These are phyloP conservation scores for Xiphias gladius DNA, from an alignment of 2,113 vertebrate genomes.

Conservation along the genomic window DNA sequence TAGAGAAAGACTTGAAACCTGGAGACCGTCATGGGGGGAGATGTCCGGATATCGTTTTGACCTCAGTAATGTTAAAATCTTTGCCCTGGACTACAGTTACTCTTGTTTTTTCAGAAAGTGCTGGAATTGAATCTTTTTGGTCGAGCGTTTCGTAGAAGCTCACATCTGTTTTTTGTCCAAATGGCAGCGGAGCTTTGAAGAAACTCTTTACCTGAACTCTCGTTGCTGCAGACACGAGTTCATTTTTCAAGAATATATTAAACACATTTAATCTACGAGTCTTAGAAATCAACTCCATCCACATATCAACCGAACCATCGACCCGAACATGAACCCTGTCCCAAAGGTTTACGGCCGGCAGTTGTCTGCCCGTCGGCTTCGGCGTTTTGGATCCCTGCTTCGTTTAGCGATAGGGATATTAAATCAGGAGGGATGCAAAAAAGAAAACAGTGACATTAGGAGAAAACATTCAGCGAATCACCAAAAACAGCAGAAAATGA, in stretches of 20 bases:
- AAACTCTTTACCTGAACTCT: too few relatives aligned
- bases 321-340: background rate
- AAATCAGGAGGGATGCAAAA: background rate
- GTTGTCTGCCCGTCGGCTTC: background rate
- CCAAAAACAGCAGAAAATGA: background rate
- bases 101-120: background rate
- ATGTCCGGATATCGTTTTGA: too few relatives aligned
- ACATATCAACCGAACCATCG: background rate
- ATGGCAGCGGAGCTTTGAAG: too few relatives aligned
- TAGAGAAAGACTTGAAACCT: constrained; percentile 6
- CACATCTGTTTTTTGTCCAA: too few relatives aligned
- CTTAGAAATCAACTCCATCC: background rate
- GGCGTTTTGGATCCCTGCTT: background rate
- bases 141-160: too few relatives aligned
- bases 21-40: background rate
- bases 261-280: constrained; percentile 1
- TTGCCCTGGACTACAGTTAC: background rate
- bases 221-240: background rate
- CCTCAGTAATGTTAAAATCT: background rate
- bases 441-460: background rate
- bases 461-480: background rate
- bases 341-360: background rate
- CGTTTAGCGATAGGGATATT: background rate
- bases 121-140: background rate
- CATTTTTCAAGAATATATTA: constrained; percentile 13